A percentile compares a stretch with the other conserved stretches of the same genome.
Conservation (phyloP, 2,113 vertebrate species). For the Athene cunicularia region DNA sequence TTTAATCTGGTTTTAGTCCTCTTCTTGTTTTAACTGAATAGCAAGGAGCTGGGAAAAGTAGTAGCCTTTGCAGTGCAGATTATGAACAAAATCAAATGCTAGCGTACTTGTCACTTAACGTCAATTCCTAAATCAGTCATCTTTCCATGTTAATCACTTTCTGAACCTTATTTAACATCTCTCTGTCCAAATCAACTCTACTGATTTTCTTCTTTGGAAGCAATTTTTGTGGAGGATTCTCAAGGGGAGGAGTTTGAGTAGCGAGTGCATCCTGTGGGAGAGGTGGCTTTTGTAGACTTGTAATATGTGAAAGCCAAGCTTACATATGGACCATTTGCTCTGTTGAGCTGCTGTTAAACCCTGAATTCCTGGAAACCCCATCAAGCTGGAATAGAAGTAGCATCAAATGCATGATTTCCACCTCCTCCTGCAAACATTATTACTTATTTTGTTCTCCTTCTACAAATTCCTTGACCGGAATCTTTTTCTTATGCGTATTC, state of each 20-base stretch:
- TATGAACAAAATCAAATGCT: background rate
- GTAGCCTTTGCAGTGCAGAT: background rate
- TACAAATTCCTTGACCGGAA: background rate
- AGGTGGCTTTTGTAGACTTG: background rate
- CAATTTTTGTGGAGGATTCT: background rate
- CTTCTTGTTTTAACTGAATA: slow-evolving; percentile 1
- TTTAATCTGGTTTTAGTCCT: slow-evolving; percentile 1
- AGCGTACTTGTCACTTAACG: background rate
- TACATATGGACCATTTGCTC: background rate
- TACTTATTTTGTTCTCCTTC: background rate
- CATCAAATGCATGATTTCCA: background rate
- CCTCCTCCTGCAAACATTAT: background rate
- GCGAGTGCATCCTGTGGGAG: background rate
- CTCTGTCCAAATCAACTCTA: background rate
- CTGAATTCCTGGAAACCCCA: background rate
- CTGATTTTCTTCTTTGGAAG: background rate
- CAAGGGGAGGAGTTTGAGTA: background rate
- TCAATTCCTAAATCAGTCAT: background rate
- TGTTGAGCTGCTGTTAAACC: background rate
- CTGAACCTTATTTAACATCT: background rate
- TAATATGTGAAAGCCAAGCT: background rate
- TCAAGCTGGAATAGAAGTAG: background rate
- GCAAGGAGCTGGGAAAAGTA: background rate
- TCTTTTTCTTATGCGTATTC: background rate
- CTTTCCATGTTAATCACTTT: background rate